Conservation (phyloP, 2,797 vertebrate species). For the Artibeus jamaicensis region DNA sequence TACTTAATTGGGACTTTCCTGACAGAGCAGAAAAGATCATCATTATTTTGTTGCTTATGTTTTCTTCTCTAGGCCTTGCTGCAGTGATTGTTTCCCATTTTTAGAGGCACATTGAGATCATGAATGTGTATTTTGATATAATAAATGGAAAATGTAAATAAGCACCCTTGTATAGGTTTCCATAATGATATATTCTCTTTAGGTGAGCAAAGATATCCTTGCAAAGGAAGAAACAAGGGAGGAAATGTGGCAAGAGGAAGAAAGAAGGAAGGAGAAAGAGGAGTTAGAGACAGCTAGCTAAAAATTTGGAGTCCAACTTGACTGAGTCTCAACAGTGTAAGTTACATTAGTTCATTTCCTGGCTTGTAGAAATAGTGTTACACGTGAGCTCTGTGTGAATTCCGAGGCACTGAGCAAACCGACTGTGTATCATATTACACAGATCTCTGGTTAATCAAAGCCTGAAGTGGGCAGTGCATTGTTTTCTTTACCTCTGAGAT, state of each 20-base stretch:
- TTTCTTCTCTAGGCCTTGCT: not conserved
- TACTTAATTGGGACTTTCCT: not conserved
- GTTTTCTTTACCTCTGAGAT: not conserved
- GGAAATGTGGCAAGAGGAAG: not conserved
- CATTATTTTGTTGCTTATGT: not conserved
- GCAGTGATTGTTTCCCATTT: not conserved
- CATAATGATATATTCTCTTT: not conserved
- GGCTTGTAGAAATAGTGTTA: not conserved
- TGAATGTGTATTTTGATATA: not conserved
- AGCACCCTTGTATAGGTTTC: not conserved
- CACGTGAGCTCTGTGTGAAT: not conserved
- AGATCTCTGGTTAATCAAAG: not conserved
- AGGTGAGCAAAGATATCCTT: not conserved
- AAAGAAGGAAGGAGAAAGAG: not conserved
- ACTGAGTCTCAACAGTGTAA: not conserved
- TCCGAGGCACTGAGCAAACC: not conserved
- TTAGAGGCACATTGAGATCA: not conserved
- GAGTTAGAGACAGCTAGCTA: not conserved
- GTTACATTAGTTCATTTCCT: not conserved
- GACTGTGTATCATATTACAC: not conserved
- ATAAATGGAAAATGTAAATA: conserved; percentile 37
- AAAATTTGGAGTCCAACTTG: not conserved
- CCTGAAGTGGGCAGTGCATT: not conserved
- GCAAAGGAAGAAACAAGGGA: not conserved
- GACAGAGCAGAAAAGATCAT: not conserved